A percentile compares a stretch with the other conserved stretches of the same genome.
Evolutionary conservation across 2,797 vertebrate genomes (phyloP).

Genomic region (Sebastes iracundus): DNA sequence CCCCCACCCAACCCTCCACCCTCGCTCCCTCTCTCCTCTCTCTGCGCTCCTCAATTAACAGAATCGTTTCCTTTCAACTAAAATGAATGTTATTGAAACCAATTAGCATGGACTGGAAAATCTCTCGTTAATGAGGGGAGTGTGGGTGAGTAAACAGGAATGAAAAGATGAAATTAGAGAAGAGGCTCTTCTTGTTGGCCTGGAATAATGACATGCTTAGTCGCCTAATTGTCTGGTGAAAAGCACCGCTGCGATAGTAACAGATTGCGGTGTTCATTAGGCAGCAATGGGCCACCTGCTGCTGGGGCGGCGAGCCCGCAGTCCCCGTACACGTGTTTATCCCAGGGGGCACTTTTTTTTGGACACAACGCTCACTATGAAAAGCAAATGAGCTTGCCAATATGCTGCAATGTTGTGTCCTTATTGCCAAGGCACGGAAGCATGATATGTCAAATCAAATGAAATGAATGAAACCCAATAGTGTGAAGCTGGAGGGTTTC

Average conservation of each 20-base stretch:
- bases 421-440: conserved; percentile 96
- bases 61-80: conserved; percentile 99
- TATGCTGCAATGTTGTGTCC: conserved; percentile 98
- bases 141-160: conserved; percentile 99
- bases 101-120: conserved; percentile 99
- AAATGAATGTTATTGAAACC: conserved; percentile 99
- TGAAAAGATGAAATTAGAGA: conserved; percentile 99
- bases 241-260: conserved; percentile 93
- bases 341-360: conserved; percentile 90
- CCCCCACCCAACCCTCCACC: background rate
- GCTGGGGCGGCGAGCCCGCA: conserved; percentile 92
- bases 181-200: conserved; percentile 99
- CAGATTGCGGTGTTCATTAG: conserved; percentile 99
- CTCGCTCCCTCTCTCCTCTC: conserved; percentile 57
- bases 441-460: conserved; percentile 94
- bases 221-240: conserved; percentile 99
- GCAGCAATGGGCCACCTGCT: conserved; percentile 99
- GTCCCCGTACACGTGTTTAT: conserved; percentile 92
- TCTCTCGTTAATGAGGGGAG: conserved; percentile 99
- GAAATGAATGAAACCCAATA: conserved; percentile 91
- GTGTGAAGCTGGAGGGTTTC: conserved; percentile 74
- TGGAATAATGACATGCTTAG: conserved; percentile 99
- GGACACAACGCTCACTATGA: conserved; percentile 94
- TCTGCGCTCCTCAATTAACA: conserved; percentile 98
- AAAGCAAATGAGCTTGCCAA: conserved; percentile 99